Percentiles rank a stretch among this genome's conserved stretches.
Evolutionary conservation across 2,113 vertebrate genomes (phyloP).

Genomic region (Nyctibius bracteatus): DNA sequence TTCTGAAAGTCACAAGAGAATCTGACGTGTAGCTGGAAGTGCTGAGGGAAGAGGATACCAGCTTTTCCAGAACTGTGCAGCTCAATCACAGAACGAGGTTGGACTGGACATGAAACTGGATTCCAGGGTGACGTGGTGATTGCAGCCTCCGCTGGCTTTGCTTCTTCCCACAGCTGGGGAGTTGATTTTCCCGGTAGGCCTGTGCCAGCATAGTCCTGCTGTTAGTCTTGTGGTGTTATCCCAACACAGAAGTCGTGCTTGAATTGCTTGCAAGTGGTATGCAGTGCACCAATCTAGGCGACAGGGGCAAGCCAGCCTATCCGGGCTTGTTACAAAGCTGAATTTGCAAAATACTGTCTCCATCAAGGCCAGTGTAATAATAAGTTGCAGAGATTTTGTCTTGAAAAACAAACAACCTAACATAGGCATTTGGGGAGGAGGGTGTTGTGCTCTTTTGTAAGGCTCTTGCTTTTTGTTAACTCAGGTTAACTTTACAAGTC

Average conservation of each 20-base stretch:
- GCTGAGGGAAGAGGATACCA: conserved; percentile 43
- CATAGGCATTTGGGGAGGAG: not conserved
- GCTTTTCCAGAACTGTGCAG: conserved; percentile 50
- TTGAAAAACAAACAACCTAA: conserved; percentile 1
- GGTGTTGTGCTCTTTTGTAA: not conserved
- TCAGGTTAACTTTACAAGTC: not conserved
- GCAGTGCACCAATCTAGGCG: not conserved
- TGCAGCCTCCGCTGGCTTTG: not conserved
- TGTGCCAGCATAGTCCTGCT: not conserved
- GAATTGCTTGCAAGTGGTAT: not conserved
- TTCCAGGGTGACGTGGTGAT: conserved; percentile 62
- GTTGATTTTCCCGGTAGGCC: conserved; percentile 16
- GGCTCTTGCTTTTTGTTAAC: not conserved
- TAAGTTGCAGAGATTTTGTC: not conserved
- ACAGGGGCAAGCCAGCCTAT: not conserved
- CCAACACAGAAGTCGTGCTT: not conserved
- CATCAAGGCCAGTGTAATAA: not conserved
- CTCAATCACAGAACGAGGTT: conserved; percentile 33
- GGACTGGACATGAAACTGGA: conserved; percentile 54
- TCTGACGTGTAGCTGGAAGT: not conserved
- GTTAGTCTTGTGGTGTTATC: conserved; percentile 18
- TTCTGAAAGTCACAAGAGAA: not conserved
- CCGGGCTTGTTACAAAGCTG: not conserved
- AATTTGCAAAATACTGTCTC: conserved; percentile 30
- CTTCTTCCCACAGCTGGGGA: conserved; percentile 52